Conservation (phyloP, 2,113 vertebrate genomes). For the Sylvia atricapilla region DNA sequence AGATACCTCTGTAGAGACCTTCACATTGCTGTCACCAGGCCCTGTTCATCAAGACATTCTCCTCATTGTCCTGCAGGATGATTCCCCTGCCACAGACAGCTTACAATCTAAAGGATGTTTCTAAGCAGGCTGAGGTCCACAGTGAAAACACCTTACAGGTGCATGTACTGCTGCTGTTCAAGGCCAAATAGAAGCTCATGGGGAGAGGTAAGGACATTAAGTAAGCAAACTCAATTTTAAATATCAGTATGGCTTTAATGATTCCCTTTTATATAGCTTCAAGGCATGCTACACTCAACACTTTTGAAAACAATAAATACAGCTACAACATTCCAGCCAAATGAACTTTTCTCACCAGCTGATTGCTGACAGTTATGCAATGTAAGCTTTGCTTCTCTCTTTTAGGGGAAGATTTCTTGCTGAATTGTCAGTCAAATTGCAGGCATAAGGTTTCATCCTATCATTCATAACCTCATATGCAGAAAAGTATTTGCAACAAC, state of each 20-base stretch:
- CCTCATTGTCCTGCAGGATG: neutral
- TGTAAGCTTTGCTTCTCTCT: neutral
- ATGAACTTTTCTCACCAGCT: neutral
- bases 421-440: neutral
- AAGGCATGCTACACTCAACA: neutral
- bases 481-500: neutral
- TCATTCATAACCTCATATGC: neutral
- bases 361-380: neutral
- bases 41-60: neutral
- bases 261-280: neutral
- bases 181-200: neutral
- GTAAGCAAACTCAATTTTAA: neutral
- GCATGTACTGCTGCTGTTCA: accelerated
- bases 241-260: neutral
- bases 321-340: neutral
- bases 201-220: neutral
- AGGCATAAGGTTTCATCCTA: neutral
- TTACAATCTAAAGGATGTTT: neutral
- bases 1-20: accelerated
- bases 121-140: neutral
- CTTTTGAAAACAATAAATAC: neutral
- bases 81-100: neutral
- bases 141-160: neutral
- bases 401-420: neutral
- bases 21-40: neutral